A percentile compares a stretch with the other conserved stretches of the same genome.
These are phyloP conservation scores for Bombus vancouverensis DNA, from an alignment of 1,140 invertebrate genomes.

Conservation along the genomic window DNA sequence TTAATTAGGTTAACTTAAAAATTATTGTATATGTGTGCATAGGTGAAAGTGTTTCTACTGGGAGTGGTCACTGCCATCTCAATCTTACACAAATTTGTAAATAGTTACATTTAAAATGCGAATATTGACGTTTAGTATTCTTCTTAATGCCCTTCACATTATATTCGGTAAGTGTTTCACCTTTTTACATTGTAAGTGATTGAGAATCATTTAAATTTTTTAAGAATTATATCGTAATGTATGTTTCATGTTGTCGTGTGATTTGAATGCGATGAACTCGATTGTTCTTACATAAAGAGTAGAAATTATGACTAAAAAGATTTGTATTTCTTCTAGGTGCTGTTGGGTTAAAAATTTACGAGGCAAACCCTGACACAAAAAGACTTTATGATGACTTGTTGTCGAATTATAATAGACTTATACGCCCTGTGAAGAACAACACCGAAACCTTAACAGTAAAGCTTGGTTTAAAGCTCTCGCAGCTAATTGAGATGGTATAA, in stretches of 20 bases:
- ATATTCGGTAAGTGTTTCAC: slow-evolving; percentile 46
- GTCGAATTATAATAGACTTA: slow-evolving; percentile 98
- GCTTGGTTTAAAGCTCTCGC: slow-evolving; percentile 95
- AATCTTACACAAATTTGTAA: slow-evolving; percentile 44
- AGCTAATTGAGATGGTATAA: slow-evolving; percentile 96
- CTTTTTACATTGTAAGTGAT: not conserved
- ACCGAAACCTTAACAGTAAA: slow-evolving; percentile 96
- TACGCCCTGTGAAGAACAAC: slow-evolving; percentile 96
- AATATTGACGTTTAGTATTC: slow-evolving; percentile 25
- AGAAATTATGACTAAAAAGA: not conserved
- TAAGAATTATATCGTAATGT: not conserved
- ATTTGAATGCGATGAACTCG: not conserved
- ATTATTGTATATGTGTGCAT: slow-evolving; percentile 36
- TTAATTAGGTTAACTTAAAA: slow-evolving; percentile 27
- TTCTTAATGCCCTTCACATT: slow-evolving; percentile 51
- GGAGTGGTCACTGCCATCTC: slow-evolving; percentile 40
- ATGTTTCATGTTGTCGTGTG: not conserved
- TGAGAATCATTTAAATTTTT: not conserved
- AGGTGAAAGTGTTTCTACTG: slow-evolving; percentile 29
- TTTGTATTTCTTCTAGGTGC: slow-evolving; percentile 55
- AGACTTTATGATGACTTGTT: slow-evolving; percentile 95
- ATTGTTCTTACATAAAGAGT: not conserved
- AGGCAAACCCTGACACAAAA: slow-evolving; percentile 95
- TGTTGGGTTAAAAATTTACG: slow-evolving; percentile 83
- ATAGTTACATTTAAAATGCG: slow-evolving; percentile 55